Evolutionary conservation across 2,797 vertebrate species (phyloP).

Genomic region (Trachops cirrhosus): DNA sequence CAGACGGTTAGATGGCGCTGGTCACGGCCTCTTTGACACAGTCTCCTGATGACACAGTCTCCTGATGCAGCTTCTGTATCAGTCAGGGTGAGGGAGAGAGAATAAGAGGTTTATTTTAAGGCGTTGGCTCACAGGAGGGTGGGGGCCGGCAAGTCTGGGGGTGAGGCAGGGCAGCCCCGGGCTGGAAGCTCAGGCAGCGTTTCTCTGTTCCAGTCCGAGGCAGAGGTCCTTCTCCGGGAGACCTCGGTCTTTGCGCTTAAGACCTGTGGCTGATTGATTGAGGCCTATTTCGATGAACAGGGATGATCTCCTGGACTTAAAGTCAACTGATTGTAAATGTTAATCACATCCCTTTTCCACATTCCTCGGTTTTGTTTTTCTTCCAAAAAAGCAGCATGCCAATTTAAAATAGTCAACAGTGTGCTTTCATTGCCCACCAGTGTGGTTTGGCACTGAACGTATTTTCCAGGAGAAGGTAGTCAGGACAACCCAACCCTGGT

Average conservation of each 20-base stretch:
- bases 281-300: background rate
- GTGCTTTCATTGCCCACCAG: background rate
- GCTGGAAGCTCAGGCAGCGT: background rate
- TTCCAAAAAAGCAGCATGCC: conserved; percentile 20
- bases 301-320: background rate
- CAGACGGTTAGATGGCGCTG: background rate
- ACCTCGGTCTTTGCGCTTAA: background rate
- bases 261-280: no score
- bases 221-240: background rate
- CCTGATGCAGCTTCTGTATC: background rate
- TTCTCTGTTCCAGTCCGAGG: background rate
- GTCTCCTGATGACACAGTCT: background rate
- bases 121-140: background rate
- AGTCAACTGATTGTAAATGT: background rate
- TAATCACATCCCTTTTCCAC: background rate
- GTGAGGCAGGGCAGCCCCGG: background rate
- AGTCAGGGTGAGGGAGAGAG: background rate
- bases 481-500: background rate
- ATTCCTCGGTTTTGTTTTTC: conserved; percentile 42
- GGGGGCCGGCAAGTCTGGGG: background rate
- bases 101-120: background rate
- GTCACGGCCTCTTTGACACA: background rate
- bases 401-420: background rate
- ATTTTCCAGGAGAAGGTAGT: conserved; percentile 48
- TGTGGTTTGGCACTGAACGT: conserved; percentile 32